These are phyloP conservation scores for Drosophila peninsularis DNA, from an alignment of 2,888 invertebrate species.

Conservation along the genomic window DNA sequence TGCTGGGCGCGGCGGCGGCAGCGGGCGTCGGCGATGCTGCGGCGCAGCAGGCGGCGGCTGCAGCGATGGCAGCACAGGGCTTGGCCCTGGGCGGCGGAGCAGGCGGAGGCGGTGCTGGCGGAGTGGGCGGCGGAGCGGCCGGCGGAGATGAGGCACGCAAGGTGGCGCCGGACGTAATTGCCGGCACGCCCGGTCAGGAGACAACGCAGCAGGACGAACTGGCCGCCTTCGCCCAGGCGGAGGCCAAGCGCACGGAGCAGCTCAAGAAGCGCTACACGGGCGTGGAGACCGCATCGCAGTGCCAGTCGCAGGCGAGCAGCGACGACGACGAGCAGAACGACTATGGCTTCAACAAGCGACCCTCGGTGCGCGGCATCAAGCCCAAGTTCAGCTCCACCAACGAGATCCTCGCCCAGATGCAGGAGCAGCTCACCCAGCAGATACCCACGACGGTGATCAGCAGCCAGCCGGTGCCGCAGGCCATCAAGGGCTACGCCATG, in stretches of 20 bases:
- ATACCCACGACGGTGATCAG: slow-evolving; percentile 79
- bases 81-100: slow-evolving; percentile 30
- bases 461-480: slow-evolving; percentile 75
- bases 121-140: slow-evolving; percentile 77
- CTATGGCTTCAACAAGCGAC: slow-evolving; percentile 95
- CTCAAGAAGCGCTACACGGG: slow-evolving; percentile 89
- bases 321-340: slow-evolving; percentile 93
- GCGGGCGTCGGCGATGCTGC: slow-evolving; percentile 51
- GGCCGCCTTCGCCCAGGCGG: slow-evolving; percentile 93
- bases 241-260: slow-evolving; percentile 92
- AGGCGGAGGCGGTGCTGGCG: not conserved
- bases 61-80: slow-evolving; percentile 58
- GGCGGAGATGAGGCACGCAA: slow-evolving; percentile 86
- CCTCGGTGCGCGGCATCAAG: slow-evolving; percentile 94
- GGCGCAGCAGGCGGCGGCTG: slow-evolving; percentile 58
- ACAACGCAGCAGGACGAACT: slow-evolving; percentile 89
- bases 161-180: slow-evolving; percentile 91
- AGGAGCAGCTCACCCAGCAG: slow-evolving; percentile 87
- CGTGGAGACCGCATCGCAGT: slow-evolving; percentile 84
- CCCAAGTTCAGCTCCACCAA: slow-evolving; percentile 93
- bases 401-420: slow-evolving; percentile 92
- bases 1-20: slow-evolving; percentile 60
- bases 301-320: slow-evolving; percentile 79
- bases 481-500: slow-evolving; percentile 82
- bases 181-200: slow-evolving; percentile 87